Evolutionary conservation across 1,140 invertebrate species (phyloP).

Genomic region (Conopomorpha cramerella): DNA sequence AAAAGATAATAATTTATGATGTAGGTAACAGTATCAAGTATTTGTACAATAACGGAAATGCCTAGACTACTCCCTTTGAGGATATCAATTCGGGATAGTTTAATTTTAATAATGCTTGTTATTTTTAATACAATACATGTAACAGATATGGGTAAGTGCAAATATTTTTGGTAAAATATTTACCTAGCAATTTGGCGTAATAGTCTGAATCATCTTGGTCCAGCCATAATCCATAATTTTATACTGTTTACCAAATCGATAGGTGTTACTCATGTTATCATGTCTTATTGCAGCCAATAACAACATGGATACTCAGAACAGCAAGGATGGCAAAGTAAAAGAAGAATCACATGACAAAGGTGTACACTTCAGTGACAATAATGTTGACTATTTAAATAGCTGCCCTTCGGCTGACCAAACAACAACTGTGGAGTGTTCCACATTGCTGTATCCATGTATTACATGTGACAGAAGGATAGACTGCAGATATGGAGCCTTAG

Average conservation of each 20-base stretch:
- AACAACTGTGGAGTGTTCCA: constrained; percentile 44
- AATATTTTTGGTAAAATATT: not conserved
- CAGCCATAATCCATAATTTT: no score
- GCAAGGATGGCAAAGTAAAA: constrained; percentile 37
- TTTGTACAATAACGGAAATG: no score
- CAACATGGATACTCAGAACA: constrained; percentile 41
- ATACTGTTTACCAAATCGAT: not conserved
- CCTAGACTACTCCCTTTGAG: constrained; percentile 21
- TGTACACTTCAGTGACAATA: constrained; percentile 33
- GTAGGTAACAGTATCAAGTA: no score
- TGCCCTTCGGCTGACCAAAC: constrained; percentile 25
- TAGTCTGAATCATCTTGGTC: no score
- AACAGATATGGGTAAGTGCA: constrained; percentile 39
- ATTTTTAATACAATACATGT: constrained; percentile 50
- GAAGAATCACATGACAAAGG: constrained; percentile 24
- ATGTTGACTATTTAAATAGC: constrained; percentile 36
- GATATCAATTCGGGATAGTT: constrained; percentile 36
- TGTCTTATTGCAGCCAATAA: constrained; percentile 33
- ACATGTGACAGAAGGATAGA: constrained; percentile 59
- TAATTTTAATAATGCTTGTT: constrained; percentile 43
- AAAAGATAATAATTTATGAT: no score
- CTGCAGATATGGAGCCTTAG: constrained; percentile 61
- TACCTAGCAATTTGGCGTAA: no score
- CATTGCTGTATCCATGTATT: constrained; percentile 62
- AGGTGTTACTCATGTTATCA: not conserved